These are phyloP conservation scores for Pagetopsis macropterus DNA, from an alignment of 2,797 vertebrate species.

Conservation along the genomic window DNA sequence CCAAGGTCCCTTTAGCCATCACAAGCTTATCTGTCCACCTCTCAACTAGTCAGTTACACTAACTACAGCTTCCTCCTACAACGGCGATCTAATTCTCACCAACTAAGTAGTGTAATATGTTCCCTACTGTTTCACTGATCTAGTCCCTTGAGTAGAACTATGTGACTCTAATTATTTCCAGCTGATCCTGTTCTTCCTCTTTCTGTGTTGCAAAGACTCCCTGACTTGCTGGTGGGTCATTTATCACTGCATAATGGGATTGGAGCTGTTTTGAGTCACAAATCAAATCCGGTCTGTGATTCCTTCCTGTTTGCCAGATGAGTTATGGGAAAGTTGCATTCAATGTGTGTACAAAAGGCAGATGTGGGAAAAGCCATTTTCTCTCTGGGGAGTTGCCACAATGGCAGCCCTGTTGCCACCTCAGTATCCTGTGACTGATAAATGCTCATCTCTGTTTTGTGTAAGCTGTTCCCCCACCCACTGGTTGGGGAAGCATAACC, in stretches of 20 bases:
- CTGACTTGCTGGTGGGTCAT: slow-evolving; percentile 65
- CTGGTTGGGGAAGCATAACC: slow-evolving; percentile 17
- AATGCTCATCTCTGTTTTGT: slow-evolving; percentile 63
- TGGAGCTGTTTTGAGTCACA: slow-evolving; percentile 70
- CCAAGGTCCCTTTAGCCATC: slow-evolving; percentile 47
- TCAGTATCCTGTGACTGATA: slow-evolving; percentile 51
- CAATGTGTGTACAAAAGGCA: slow-evolving; percentile 63
- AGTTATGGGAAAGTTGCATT: slow-evolving; percentile 67
- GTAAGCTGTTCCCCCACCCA: slow-evolving; percentile 30
- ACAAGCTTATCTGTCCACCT: slow-evolving; percentile 42
- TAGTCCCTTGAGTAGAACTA: slow-evolving; percentile 55
- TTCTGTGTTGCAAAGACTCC: slow-evolving; percentile 58
- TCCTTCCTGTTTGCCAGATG: slow-evolving; percentile 75
- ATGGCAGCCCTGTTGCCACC: slow-evolving; percentile 56
- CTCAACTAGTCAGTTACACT: slow-evolving; percentile 1
- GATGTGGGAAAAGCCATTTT: slow-evolving; percentile 54
- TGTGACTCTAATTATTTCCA: slow-evolving; percentile 68
- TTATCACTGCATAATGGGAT: slow-evolving; percentile 75
- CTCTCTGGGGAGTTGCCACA: slow-evolving; percentile 50
- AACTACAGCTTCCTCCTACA: slow-evolving; percentile 8
- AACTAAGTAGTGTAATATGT: slow-evolving; percentile 36
- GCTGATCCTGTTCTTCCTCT: slow-evolving; percentile 55
- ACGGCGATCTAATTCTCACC: slow-evolving; percentile 49
- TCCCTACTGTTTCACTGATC: slow-evolving; percentile 47
- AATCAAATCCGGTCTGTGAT: slow-evolving; percentile 68